Evolutionary conservation across 2,888 invertebrate genomes (phyloP), one percentile per base, ranked within the genome.

Genomic region (Drosophila nr. fundita): DNA sequence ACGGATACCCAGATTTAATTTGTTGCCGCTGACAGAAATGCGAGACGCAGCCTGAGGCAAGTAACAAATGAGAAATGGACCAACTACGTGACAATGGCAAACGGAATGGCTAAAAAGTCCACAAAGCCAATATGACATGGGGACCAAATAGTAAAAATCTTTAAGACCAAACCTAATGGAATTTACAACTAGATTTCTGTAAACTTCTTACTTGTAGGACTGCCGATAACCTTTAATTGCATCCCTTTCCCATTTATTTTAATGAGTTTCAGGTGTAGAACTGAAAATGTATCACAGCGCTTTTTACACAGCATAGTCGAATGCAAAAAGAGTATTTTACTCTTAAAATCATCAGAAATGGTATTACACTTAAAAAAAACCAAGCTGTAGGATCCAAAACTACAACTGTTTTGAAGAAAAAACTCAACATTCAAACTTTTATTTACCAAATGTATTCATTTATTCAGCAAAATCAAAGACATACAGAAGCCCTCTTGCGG

Each of bases 1-100:
- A 36, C 60, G 36, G 29, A 55, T 52, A 50, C 53, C 34, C 52
- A 60, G 68, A 82, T 81, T 76, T 76, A 71, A 81, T 81, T 81
- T 81, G 80, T 82, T 67, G 76, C 57, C 58, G 80, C 65, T 82
- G 80, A 82, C 80, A 82, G 76, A 68, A 21, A 42, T 60, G 64
- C 76, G 62, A 60, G 54, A 60, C 53, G 54, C 66, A 48, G 54
- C 77, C 78, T 34, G 49, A 27, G 64, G 80, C 38, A 38, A 69
- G 59, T 50, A 48, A 52, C 55, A 64, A 65, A 78, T 77, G 80
- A 81, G 74, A 78, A 80, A 81, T 80, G 74, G 74, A 68, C 65
- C 57, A 42, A 54, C 54, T 68, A 80, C 82, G 80, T 80, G 80
- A 78, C 81, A 76, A 76, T 78, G 54, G 72, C 77, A 73, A 55